Base-by-base conservation (phyloP, 1,140 invertebrate genomes). In the Drosophila teissieri region DNA sequence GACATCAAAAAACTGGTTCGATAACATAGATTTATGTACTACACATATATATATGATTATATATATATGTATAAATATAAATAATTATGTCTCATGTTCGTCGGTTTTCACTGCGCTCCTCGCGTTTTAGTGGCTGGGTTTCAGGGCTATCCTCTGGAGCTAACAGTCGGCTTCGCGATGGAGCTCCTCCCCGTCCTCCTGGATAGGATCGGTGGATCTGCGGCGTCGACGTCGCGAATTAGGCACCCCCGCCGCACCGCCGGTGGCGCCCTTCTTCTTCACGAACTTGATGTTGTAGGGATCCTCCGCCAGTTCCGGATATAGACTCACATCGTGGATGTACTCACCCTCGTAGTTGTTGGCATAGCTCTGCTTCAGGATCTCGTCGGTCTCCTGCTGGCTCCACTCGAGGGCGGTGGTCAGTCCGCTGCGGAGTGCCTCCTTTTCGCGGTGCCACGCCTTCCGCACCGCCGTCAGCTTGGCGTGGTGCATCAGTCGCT, bases 281-380 rank as follows among this genome's bases (percentile, higher is more conserved):
- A 96, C 94, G 90, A 98, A 98, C 77, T 96, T 95, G 55, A 99
- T 95, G 93, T 98, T 99, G 93, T 97, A 98, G 2, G 98, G 97
- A 93, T 99, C 98, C 93, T 99, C 98, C 12, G 97, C 96, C 12
- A 99, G 93, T 91, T 98, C 97, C 0, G 98, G 97, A 93, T 97
- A 98, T 15, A 95, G 93, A 77, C 96, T 95, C 15, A 98, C 95
- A 86, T 98, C 96, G 92, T 98, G 97, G 63, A 97, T 96, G 93
- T 98, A 98, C 82, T 98, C 96, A 51, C 96, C 97, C 82, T 98
- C 96, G 93, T 98, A 98, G 75, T 95, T 96, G 4, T 95, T 94
- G 12, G 96, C 96, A 78, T 95, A 95, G 12, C 97, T 97, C 54
- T 94, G 93, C 81, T 98, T 97, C 60, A 97, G 93, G 24, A 98